Evolutionary conservation across 1,140 invertebrate genomes (phyloP), one percentile per base, ranked within the genome.

Genomic region (Cecropterus lyciades): DNA sequence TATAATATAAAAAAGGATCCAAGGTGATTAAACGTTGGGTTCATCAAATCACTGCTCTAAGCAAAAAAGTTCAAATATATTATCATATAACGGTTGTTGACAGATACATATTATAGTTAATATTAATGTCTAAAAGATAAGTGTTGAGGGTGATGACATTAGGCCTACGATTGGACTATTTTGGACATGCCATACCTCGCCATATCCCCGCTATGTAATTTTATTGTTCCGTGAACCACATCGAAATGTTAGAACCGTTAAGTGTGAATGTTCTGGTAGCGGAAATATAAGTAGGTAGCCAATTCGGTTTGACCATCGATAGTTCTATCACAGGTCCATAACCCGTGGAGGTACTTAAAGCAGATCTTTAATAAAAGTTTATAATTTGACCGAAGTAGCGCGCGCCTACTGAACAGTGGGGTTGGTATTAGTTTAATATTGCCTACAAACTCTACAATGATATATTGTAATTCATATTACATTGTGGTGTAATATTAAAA

Each of bases 201-300:
- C 1, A 7, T 33, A 33, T 13, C 59, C 37, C 42, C 11, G 11
- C 53, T 10, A 17, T 57, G 72, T 76, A 78, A 80, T 86, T 86
- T 84, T 82, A 87, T 87, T 83, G 82, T 84, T 85, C 79, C 75
- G 72, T 82, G 80, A 82, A 87, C 81, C 83, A 83, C 72, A 83
- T 86, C 82, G 73, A 79, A 82, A 80, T 72, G 79, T 75, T 68
- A 52, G 69, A 81, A 75, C 84, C 83, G 87, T 90, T 90, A 89
- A 72, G 70, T 79, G 82, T 79, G 77, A 85, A 83, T 70, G 82
- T 65, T 73, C 79, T 70, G 63, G 81, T 85, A 83, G 79, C 75
- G 82, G 83, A 86, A 86, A 81, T 64, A 64, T 49, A 70, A 60
- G 74, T 71, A 37, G 9, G 33, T 37, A 37, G 33, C 33, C 33